Evolutionary conservation across 2,888 invertebrate species (phyloP), one percentile per base, ranked within the genome.

Genomic region (Agapostemon virescens): DNA sequence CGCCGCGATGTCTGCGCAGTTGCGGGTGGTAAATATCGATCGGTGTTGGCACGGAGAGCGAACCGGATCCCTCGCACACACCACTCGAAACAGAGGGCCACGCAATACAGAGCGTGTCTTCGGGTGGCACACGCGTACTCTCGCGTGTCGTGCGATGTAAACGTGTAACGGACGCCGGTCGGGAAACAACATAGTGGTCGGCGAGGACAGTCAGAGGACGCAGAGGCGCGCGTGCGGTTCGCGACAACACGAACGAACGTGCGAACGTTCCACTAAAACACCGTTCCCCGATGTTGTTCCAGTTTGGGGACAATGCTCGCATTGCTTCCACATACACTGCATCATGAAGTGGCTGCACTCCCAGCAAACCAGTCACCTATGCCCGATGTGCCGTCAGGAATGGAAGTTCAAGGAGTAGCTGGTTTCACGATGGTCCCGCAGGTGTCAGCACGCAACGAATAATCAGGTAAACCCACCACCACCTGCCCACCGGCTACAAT

Each of bases 321-420:
- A 99, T 94, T 99, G 99, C 93, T 99, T 99, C 93, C 99, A 99
- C 93, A 98, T 99, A 93, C 99, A 99, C 93, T 99, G 99, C 94
- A 99, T 99, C 90, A 98, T 98, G 92, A 99, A 99, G 95, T 99
- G 99, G 99, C 95, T 99, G 70, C 98, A 99, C 92, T 97, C 98
- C 26, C 97, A 97, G 93, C 96, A 97, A 88, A 95, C 95, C 87
- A 96, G 96, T 93, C 97, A 97, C 91, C 96, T 97, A 94, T 97
- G 97, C 90, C 97, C 97, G 81, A 99, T 99, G 98, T 99, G 99
- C 93, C 95, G 99, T 89, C 99, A 99, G 93, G 98, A 98, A 92
- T 99, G 99, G 99, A 98, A 98, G 93, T 99, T 98, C 93, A 98
- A 98, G 91, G 95, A 95, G 93, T 95, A 93, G 79, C 75, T 84